These are phyloP conservation scores for Vanessa tameamea DNA, from an alignment of 1,140 invertebrate species.

Conservation along the genomic window DNA sequence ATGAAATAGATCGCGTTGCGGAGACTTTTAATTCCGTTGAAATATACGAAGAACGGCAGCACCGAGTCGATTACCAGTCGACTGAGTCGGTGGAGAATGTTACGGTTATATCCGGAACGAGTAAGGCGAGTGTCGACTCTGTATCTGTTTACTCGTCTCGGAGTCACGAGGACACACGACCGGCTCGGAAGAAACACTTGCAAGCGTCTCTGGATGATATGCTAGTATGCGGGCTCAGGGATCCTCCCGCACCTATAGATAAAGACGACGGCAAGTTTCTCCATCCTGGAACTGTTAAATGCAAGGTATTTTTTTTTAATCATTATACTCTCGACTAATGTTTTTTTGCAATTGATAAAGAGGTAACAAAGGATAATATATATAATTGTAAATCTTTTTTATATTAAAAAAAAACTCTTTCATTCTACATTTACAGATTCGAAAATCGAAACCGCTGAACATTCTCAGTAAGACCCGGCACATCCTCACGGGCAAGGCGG, in stretches of 20 bases:
- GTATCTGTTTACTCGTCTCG: constrained; percentile 80
- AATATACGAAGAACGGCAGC: constrained; percentile 63
- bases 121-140: constrained; percentile 76
- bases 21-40: constrained; percentile 71
- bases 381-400: too few species aligned
- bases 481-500: constrained; percentile 81
- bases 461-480: constrained; percentile 67
- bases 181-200: constrained; percentile 56
- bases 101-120: constrained; percentile 69
- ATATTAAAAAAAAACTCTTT: too few species aligned
- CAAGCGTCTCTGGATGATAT: constrained; percentile 78
- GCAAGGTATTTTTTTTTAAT: constrained; percentile 54
- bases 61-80: constrained; percentile 55
- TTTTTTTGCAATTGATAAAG: neutral
- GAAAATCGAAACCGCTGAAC: constrained; percentile 73
- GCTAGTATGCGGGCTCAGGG: constrained; percentile 67
- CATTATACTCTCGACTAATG: neutral
- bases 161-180: constrained; percentile 75
- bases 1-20: constrained; percentile 58
- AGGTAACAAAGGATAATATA: neutral
- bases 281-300: constrained; percentile 71
- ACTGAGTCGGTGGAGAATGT: constrained; percentile 72
- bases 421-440: constrained; percentile 49
- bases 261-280: constrained; percentile 72
- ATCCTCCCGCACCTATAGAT: constrained; percentile 48